Evolutionary conservation across 2,797 vertebrate genomes (phyloP).

Genomic region (Pseudochaenichthys georgianus): DNA sequence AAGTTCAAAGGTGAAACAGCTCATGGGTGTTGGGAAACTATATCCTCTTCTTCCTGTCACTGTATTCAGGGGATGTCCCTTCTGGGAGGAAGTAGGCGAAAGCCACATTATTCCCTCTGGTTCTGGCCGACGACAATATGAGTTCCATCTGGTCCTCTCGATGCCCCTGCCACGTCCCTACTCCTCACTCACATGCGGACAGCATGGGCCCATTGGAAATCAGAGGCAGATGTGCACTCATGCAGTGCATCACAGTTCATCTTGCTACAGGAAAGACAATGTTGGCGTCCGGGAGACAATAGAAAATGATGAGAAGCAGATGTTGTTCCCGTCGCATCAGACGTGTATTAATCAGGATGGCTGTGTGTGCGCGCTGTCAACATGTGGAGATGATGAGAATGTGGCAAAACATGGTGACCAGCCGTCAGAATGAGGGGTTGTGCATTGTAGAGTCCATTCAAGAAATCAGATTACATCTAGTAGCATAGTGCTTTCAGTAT

Average conservation of each 20-base stretch:
- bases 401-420: background rate
- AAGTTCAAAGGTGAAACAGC: slow-evolving; percentile 57
- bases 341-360: slow-evolving; percentile 21
- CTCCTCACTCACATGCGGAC: slow-evolving; percentile 60
- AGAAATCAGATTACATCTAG: slow-evolving; percentile 16
- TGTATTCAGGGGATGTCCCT: slow-evolving; percentile 56
- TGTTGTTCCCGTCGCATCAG: slow-evolving; percentile 36
- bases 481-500: background rate
- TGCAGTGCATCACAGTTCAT: slow-evolving; percentile 46
- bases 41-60: slow-evolving; percentile 43
- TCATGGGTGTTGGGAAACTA: slow-evolving; percentile 45
- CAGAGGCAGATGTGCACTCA: slow-evolving; percentile 76
- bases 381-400: background rate
- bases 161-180: slow-evolving; percentile 76
- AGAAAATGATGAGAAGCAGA: slow-evolving; percentile 64
- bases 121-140: slow-evolving; percentile 57
- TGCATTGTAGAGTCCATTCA: background rate
- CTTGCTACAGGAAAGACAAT: slow-evolving; percentile 50
- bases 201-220: slow-evolving; percentile 68
- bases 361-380: background rate
- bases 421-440: background rate
- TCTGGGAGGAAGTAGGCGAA: slow-evolving; percentile 56
- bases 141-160: slow-evolving; percentile 69
- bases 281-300: slow-evolving; percentile 56
- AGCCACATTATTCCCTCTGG: slow-evolving; percentile 69